Base-by-base conservation (phyloP, 2,888 invertebrate species). In the Operophtera brumata region DNA sequence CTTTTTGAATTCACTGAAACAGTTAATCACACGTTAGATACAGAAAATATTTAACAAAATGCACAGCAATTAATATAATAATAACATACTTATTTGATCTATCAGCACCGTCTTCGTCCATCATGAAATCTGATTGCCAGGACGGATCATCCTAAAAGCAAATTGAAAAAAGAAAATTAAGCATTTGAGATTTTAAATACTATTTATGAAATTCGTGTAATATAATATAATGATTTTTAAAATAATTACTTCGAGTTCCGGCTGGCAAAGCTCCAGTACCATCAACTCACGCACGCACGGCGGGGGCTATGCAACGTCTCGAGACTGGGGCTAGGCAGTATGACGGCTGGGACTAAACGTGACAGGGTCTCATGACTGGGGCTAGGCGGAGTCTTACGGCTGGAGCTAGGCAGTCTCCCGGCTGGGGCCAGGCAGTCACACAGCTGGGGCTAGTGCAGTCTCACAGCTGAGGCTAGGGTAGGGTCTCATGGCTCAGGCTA, bases 81-180 rank as follows among this genome's bases (percentile, higher is more conserved):
- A 12, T 7, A 36, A 12, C 13, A 12, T 69, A 85, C 86, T 78
- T 83, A 65, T 64, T 75, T 32, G 50, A 70, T 69, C 66, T 80
- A 14, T 84, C 82, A 0, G 75, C 59, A 25, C 66, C 58, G 1
- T 84, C 86, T 61, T 83, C 85, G 28, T 89, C 87, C 80, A 87
- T 75, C 86, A 89, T 88, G 61, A 75, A 86, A 57, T 86, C 87
- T 0, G 85, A 75, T 66, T 89, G 89, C 89, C 89, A 89, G 0
- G 84, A 79, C 0, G 86, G 85, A 48, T 86, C 86, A 39, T 87
- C 86, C 86, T 87, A 50, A 0, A 69, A 71, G 20, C 20, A 55
- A 26, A 47, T 43, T 32, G 8, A 52, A 30, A 9, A 30, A 30
- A 30, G 5, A 2, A 30, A 20, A 20, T 20, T 20, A 20, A 20